These are phyloP conservation scores for Carollia perspicillata DNA, from an alignment of 2,113 vertebrate species.

Conservation along the genomic window DNA sequence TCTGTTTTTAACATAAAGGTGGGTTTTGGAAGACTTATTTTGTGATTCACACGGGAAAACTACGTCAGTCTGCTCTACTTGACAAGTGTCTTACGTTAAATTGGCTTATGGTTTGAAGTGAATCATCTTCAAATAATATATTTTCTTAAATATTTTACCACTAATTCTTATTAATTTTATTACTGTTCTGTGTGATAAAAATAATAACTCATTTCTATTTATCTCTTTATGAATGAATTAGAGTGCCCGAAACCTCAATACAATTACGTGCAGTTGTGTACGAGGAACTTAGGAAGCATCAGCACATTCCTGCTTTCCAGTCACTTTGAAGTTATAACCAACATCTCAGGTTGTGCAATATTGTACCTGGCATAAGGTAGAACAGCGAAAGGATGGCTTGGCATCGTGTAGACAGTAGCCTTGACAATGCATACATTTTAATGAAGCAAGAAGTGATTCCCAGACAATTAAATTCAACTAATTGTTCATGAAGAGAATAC, in stretches of 20 bases:
- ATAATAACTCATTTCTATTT: background rate
- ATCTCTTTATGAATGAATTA: background rate
- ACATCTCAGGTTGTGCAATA: background rate
- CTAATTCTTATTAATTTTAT: background rate
- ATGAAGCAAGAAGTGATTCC: conserved; percentile 10
- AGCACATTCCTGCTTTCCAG: background rate
- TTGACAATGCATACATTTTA: background rate
- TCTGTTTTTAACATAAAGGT: background rate
- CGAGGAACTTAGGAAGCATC: background rate
- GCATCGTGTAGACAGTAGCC: background rate
- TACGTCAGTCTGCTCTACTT: background rate
- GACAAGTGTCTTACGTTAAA: background rate
- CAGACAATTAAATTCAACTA: background rate
- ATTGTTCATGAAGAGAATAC: background rate
- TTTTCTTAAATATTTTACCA: background rate
- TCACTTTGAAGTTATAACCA: background rate
- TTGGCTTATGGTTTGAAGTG: background rate
- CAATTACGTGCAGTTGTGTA: background rate
- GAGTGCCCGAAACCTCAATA: background rate
- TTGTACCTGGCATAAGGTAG: background rate
- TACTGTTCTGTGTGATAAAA: background rate
- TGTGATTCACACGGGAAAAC: background rate
- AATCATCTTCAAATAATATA: background rate
- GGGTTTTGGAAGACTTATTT: background rate
- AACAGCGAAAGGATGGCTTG: background rate